Evolutionary conservation across 2,797 vertebrate species (phyloP), one percentile per base, ranked within the genome.

Genomic region (Stomatorhinus walkeri): DNA sequence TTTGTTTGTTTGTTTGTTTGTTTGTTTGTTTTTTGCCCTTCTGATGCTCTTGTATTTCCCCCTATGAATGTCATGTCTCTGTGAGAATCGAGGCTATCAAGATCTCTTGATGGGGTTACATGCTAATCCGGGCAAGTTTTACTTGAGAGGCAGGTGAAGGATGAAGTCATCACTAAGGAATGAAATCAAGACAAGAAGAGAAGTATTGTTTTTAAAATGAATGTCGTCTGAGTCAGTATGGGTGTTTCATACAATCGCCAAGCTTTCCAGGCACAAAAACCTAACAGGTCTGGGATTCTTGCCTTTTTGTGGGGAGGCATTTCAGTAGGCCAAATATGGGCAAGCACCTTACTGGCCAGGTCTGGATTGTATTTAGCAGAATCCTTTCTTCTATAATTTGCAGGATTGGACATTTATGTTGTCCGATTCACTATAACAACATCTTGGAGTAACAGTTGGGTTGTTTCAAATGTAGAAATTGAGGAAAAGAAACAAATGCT

Each of bases 401-500:
- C 84, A 88, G 46, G 51, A 28, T 49, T 9, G 48, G 79, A 86
- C 36, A 8, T 40, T 22, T 32, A 36, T 16, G 28, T 72, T 16
- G 64, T 72, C 28, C 12, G 12, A 2, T 36, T 32, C 46, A 68
- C 49, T 90, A 19, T 87, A 46, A 16, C 5, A 22, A 51, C 32
- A 51, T 91, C 91, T 43, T 85, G 79, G 16, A 87, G 86, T 12
- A 87, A 89, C 32, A 46, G 87, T 54, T 10, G 83, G 61, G 79
- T 88, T 88, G 87, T 89, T 89, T 89, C 51, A 88, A 22, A 88
- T 89, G 43, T 90, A 24, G 87, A 48, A 88, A 16, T 51, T 16
- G 83, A 28, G 22, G 83, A 85, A 54, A 48, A 88, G 28, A 72
- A 91, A 92, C 91, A 92, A 91, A 91, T 87, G 52, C 88, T 79